Evolutionary conservation across 2,888 invertebrate species (phyloP), one percentile per base, ranked within the genome.

Genomic region (Rhaphigaster nebulosa): DNA sequence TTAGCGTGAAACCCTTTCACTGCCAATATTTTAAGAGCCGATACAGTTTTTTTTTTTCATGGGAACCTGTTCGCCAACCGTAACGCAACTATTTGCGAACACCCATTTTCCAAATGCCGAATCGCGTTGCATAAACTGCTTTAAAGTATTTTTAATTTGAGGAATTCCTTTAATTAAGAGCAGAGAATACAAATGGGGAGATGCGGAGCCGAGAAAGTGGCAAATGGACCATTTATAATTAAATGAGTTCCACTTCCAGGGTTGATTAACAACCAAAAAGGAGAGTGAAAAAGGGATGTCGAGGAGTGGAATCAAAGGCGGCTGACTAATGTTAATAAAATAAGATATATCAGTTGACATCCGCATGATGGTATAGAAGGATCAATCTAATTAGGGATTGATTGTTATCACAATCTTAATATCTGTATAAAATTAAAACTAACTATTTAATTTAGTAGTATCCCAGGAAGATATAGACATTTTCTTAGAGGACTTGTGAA

Each of bases 181-280:
- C 34, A 8, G 70, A 20, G 6, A 65, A 29, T 65, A 1, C 15
- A 29, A 34, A 38, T 38, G 38, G 1, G 70, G 23, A 38, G 20
- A 38, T 38, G 38, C 10, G 70, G 23, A 20, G 20, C 70, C 1
- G 34, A 38, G 70, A 34, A 38, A 34, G 70, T 23, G 20, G 20
- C 38, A 76, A 76, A 76, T 76, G 38, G 20, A 76, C 70, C 70
- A 76, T 38, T 76, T 38, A 76, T 76, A 76, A 34, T 76, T 76
- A 18, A 38, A 76, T 20, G 20, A 38, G 38, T 34, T 76, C 70
- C 38, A 38, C 38, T 26, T 2, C 70, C 20, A 38, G 18, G 18
- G 29, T 15, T 29, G 29, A 65, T 65, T 65, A 65, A 65, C 29
- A 15, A 34, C 65, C 29, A 34, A 65, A 15, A 34, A 65, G 65